Percentiles rank a stretch among this genome's conserved stretches.
These are phyloP conservation scores for Cantharis rustica DNA, from an alignment of 2,888 invertebrate genomes.

Conservation along the genomic window DNA sequence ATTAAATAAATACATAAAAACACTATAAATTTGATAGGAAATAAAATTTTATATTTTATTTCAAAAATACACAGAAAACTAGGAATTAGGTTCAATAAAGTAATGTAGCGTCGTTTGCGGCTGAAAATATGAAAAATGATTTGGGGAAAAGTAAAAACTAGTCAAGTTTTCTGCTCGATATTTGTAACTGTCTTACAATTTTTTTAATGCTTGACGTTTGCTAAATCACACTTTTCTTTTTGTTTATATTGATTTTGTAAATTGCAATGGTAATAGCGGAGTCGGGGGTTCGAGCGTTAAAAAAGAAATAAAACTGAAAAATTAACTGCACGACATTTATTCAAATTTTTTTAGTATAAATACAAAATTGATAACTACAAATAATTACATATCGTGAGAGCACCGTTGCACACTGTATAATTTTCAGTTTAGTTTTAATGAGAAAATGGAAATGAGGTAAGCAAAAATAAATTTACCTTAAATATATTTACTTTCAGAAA, in stretches of 20 bases:
- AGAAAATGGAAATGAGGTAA: conserved; percentile 13
- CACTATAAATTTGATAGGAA: background rate
- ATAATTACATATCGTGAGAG: background rate
- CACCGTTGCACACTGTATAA: conserved; percentile 5
- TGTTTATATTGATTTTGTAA: background rate
- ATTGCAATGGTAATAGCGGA: background rate
- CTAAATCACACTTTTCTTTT: background rate
- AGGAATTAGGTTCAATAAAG: background rate
- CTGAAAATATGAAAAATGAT: background rate
- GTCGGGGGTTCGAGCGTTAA: background rate
- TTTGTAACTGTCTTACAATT: background rate
- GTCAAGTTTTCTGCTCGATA: background rate
- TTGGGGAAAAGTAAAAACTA: background rate
- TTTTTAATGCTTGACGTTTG: background rate
- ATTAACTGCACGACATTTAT: background rate
- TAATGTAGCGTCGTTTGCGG: background rate
- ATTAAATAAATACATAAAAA: background rate
- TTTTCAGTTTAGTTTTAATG: conserved; percentile 6
- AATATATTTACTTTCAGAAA: conserved; percentile 17
- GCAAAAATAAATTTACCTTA: conserved; percentile 18
- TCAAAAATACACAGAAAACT: background rate
- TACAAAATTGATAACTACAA: background rate
- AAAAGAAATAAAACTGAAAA: background rate
- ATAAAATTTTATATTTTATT: background rate
- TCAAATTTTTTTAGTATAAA: background rate